Conservation (phyloP, 2,113 vertebrate species). For the Carlito syrichta region DNA sequence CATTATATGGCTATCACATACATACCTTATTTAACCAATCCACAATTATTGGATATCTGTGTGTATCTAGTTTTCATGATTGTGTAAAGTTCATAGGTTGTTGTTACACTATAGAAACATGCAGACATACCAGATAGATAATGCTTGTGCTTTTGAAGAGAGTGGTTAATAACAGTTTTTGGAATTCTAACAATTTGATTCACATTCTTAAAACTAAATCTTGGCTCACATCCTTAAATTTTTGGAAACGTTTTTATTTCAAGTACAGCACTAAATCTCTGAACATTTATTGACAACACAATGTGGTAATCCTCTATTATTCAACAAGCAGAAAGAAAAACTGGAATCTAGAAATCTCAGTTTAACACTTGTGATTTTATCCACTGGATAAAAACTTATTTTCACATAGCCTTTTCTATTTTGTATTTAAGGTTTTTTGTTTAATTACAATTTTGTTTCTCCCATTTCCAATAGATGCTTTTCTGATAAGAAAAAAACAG, state of each 20-base stretch:
- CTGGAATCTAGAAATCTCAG: slow-evolving; percentile 4
- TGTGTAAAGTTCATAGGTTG: background rate
- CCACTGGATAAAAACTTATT: background rate
- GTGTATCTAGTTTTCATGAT: slow-evolving; percentile 6
- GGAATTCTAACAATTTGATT: slow-evolving; percentile 24
- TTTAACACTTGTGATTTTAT: background rate
- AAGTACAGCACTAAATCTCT: background rate
- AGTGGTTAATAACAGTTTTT: slow-evolving; percentile 7
- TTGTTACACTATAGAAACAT: background rate
- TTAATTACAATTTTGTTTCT: slow-evolving; percentile 35
- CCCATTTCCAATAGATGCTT: background rate
- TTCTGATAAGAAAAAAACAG: background rate
- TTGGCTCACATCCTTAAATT: slow-evolving; percentile 13
- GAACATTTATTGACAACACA: background rate
- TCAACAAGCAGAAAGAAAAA: slow-evolving; percentile 32
- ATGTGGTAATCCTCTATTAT: background rate
- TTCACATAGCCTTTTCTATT: slow-evolving; percentile 2
- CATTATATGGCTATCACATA: background rate
- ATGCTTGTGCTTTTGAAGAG: background rate
- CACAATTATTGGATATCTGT: background rate
- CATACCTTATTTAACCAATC: background rate
- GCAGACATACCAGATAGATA: background rate
- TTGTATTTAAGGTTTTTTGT: slow-evolving; percentile 17
- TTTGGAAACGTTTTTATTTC: slow-evolving; percentile 32
- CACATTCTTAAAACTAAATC: background rate